Percentiles rank a stretch among this genome's conserved stretches.
Evolutionary conservation across 2,888 invertebrate species (phyloP).

Genomic region (Scrobipalpa costella): DNA sequence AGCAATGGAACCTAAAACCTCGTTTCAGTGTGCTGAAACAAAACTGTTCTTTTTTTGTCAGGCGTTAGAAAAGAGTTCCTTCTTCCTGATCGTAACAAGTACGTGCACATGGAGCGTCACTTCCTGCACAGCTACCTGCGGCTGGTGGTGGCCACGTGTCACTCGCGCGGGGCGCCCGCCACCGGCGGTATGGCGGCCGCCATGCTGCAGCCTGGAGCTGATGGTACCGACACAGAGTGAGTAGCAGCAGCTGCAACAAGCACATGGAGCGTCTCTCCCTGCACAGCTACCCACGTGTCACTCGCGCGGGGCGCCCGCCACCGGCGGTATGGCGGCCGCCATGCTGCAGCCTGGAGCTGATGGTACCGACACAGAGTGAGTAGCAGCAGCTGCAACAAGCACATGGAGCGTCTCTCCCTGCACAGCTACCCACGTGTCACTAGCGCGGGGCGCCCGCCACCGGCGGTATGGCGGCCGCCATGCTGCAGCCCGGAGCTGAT

Average conservation of each 20-base stretch:
- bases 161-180: slow-evolving; percentile 82
- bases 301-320: slow-evolving; percentile 82
- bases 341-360: slow-evolving; percentile 71
- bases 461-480: slow-evolving; percentile 68
- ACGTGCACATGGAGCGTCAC: slow-evolving; percentile 83
- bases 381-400: slow-evolving; percentile 39
- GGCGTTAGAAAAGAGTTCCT: slow-evolving; percentile 81
- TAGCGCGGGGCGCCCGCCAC: slow-evolving; percentile 83
- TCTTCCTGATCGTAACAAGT: slow-evolving; percentile 85
- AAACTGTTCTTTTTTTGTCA: slow-evolving; percentile 39
- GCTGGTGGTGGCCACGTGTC: slow-evolving; percentile 81
- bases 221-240: slow-evolving; percentile 57
- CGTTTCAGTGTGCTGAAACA: not conserved
- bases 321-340: slow-evolving; percentile 72
- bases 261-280: slow-evolving; percentile 84
- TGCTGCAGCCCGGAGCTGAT: slow-evolving; percentile 69
- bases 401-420: slow-evolving; percentile 83
- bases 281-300: slow-evolving; percentile 82
- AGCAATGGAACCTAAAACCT: too few relatives aligned
- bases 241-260: slow-evolving; percentile 32
- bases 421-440: slow-evolving; percentile 83
- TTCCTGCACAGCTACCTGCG: slow-evolving; percentile 84
- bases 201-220: slow-evolving; percentile 70
- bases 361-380: slow-evolving; percentile 57
- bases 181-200: slow-evolving; percentile 77